phyloP scores from a whole-genome alignment of 2,797 vertebrate genomes.

The Rhynchotus rufescens region DNA sequence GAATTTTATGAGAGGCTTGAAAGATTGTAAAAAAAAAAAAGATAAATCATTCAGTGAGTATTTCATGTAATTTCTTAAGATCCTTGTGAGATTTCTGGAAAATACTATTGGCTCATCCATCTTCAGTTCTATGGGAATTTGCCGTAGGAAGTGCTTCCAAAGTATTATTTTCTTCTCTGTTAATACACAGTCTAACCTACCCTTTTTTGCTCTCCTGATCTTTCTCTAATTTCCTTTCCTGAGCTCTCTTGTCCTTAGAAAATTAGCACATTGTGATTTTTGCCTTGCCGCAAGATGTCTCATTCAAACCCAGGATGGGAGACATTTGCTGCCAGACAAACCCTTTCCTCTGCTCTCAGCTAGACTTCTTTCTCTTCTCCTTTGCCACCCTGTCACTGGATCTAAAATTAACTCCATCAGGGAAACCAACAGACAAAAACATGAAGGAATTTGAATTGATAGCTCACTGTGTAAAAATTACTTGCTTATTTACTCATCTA shows the following conservation, averaged over 20 bases:
- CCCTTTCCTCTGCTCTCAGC: not conserved
- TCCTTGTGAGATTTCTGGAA: not conserved
- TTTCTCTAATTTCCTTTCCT: not conserved
- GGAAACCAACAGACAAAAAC: not conserved
- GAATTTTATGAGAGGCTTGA: not conserved
- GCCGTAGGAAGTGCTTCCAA: not conserved
- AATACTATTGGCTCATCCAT: not conserved
- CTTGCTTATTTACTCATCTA: not conserved
- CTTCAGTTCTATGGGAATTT: not conserved
- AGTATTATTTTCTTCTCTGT: not conserved
- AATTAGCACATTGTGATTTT: not conserved
- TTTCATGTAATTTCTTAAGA: not conserved
- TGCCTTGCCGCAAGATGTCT: not conserved
- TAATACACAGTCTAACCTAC: rapidly evolving
- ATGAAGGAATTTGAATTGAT: not conserved
- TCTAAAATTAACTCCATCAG: not conserved
- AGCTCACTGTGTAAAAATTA: not conserved
- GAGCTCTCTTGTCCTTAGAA: not conserved
- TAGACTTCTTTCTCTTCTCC: not conserved
- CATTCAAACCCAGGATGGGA: not conserved
- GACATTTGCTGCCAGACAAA: not conserved
- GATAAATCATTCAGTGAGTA: not conserved
- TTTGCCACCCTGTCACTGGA: not conserved
- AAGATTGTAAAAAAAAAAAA: not conserved
- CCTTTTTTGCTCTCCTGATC: not conserved